Evolutionary conservation across 2,797 vertebrate species (phyloP).

Genomic region (Hipposideros larvatus): DNA sequence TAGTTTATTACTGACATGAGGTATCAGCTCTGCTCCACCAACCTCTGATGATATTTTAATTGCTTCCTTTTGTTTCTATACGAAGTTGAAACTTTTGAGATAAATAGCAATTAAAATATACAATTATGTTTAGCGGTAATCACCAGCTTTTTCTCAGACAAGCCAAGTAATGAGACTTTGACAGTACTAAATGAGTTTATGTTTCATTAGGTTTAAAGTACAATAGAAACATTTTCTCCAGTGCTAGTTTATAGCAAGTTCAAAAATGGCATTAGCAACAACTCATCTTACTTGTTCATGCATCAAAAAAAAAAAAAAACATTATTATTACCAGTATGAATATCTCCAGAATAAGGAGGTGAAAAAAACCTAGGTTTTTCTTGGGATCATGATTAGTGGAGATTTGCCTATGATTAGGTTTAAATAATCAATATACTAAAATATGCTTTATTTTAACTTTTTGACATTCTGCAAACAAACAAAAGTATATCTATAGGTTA

Average conservation of each 20-base stretch:
- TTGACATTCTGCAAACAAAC: not conserved
- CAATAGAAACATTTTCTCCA: conserved; percentile 46
- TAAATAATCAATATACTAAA: not conserved
- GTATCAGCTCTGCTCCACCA: conserved; percentile 27
- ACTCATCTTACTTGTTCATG: not conserved
- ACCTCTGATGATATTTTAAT: conserved; percentile 63
- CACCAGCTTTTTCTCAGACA: conserved; percentile 37
- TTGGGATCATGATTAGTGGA: not conserved
- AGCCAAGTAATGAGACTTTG: conserved; percentile 63
- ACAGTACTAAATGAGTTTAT: conserved; percentile 64
- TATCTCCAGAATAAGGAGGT: not conserved
- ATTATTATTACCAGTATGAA: not conserved
- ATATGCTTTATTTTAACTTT: not conserved
- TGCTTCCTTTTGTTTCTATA: conserved; percentile 71
- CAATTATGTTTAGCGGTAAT: conserved; percentile 64
- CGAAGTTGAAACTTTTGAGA: conserved; percentile 62
- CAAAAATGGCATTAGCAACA: conserved; percentile 13
- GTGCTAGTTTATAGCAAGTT: not conserved
- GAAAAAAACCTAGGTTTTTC: not conserved
- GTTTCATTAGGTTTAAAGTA: conserved; percentile 69
- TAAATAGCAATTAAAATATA: conserved; percentile 77
- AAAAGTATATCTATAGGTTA: not conserved
- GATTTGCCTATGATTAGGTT: not conserved
- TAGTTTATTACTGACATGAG: conserved; percentile 33
- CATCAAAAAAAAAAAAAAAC: not conserved